These are phyloP conservation scores for Xenopus tropicalis DNA, from an alignment of 2,113 vertebrate genomes.

Conservation along the genomic window DNA sequence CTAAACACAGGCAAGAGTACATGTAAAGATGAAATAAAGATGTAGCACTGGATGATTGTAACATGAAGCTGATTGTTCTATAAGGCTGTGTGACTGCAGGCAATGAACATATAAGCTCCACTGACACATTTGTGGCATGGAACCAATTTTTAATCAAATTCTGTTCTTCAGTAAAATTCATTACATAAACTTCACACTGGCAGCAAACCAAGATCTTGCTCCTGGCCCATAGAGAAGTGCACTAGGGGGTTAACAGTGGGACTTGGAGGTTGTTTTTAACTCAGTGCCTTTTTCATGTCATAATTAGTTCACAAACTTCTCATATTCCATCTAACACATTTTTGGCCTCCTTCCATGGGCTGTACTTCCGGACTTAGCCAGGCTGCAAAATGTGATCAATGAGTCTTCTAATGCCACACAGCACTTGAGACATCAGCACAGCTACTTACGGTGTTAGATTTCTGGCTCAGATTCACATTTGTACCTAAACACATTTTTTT, in stretches of 20 bases:
- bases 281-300: conserved; percentile 3
- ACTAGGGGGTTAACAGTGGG: neutral
- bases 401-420: conserved; percentile 11
- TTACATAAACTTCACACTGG: no score
- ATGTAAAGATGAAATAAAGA: conserved; percentile 16
- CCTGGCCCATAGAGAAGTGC: no score
- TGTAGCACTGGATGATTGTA: neutral
- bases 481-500: neutral
- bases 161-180: no score
- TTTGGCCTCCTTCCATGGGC: conserved; percentile 4
- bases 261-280: neutral
- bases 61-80: conserved; percentile 10
- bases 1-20: neutral
- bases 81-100: neutral
- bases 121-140: no score
- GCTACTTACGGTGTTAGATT: neutral
- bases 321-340: conserved; percentile 26
- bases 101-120: no score
- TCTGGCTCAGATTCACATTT: neutral
- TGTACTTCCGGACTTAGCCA: conserved; percentile 15
- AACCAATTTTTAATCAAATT: no score
- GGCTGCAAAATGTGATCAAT: conserved; percentile 18
- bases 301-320: conserved; percentile 24
- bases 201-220: no score
- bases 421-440: neutral